phyloP scores from a whole-genome alignment of 2,113 vertebrate species.

The Narcine bancroftii region DNA sequence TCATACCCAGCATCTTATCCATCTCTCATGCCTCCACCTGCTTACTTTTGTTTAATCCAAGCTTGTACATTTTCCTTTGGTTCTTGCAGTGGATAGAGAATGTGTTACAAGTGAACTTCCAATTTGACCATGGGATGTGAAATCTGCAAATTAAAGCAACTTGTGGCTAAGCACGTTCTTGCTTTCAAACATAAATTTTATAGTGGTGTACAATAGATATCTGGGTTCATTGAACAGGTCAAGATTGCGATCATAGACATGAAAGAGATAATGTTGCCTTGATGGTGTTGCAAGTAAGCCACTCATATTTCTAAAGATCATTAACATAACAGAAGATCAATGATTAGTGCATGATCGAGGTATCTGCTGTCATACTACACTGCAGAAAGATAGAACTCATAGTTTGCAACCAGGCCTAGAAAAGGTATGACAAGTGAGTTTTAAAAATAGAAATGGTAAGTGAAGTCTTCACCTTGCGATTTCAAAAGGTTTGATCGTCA shows the following conservation, averaged over 20 bases:
- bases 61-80: background rate
- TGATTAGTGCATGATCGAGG: background rate
- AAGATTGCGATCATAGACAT: background rate
- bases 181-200: background rate
- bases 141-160: background rate
- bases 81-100: too few species aligned
- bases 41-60: background rate
- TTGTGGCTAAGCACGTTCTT: background rate
- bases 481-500: background rate
- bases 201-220: background rate
- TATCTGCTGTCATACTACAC: background rate
- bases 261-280: background rate
- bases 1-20: background rate
- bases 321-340: background rate
- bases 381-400: background rate
- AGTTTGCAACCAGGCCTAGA: background rate
- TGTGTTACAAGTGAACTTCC: background rate
- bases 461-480: background rate
- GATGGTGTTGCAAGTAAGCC: background rate
- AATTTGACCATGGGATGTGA: background rate
- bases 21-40: background rate
- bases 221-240: background rate
- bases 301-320: background rate
- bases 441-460: background rate
- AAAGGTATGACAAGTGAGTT: background rate